Evolutionary conservation across 2,797 vertebrate species (phyloP).

Genomic region (Lepilemur septentrionalis): DNA sequence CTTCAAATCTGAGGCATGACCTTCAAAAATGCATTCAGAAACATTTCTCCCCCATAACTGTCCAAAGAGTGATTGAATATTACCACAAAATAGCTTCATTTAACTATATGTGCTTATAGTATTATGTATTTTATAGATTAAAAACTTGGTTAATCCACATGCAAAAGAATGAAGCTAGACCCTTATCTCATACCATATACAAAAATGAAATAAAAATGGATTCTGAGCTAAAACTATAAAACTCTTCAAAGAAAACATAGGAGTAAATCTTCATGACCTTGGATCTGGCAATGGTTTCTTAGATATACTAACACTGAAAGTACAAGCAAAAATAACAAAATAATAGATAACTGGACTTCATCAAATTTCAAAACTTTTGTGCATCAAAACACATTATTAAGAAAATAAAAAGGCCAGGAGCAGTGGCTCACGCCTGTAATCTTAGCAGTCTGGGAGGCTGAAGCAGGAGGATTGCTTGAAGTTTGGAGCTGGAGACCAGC

Average conservation of each 20-base stretch:
- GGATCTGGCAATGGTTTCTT: constrained; percentile 26
- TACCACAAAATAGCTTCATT: background rate
- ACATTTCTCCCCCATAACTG: background rate
- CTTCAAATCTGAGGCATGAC: background rate
- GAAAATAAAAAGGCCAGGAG: background rate
- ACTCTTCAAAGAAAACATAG: background rate
- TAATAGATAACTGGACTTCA: background rate
- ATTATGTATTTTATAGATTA: constrained; percentile 15
- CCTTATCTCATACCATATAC: background rate
- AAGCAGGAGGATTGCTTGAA: too few species aligned
- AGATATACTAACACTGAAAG: constrained; percentile 3
- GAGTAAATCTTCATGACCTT: background rate
- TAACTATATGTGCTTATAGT: background rate
- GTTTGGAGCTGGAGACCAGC: too few species aligned
- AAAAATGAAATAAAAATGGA: constrained; percentile 25
- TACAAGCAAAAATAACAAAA: constrained; percentile 14
- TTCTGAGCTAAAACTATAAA: background rate
- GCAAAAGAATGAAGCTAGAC: background rate
- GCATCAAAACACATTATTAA: constrained; percentile 7
- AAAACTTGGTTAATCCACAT: constrained; percentile 12
- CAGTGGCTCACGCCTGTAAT: too few species aligned
- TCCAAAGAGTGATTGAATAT: background rate
- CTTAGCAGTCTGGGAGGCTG: too few species aligned
- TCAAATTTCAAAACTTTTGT: background rate
- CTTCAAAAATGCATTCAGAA: background rate